Evolutionary conservation across 2,113 vertebrate genomes (phyloP).

Genomic region (Zingel zingel): DNA sequence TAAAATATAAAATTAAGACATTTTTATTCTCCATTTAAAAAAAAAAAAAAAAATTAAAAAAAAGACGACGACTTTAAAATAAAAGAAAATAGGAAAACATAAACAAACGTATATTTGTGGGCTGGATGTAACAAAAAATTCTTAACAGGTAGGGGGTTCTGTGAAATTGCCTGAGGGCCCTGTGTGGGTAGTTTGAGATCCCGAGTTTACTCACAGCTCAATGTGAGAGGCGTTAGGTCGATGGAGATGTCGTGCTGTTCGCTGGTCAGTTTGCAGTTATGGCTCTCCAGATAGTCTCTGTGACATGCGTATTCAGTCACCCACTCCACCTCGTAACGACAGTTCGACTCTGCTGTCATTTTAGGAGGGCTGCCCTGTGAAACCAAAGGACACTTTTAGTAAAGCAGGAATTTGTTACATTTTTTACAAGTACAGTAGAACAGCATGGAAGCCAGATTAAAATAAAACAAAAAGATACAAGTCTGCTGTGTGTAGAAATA

Average conservation of each 20-base stretch:
- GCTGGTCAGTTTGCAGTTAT: slow-evolving; percentile 86
- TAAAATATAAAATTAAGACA: neutral
- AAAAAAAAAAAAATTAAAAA: neutral
- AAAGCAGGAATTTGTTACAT: neutral
- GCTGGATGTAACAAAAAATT: neutral
- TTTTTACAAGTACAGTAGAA: neutral
- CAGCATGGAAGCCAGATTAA: neutral
- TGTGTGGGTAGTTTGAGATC: neutral
- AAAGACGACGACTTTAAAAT: too few species aligned
- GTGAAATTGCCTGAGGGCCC: neutral
- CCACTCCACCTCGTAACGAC: slow-evolving; percentile 95
- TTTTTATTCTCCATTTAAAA: too few species aligned
- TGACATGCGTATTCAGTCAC: slow-evolving; percentile 96
- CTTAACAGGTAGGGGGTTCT: neutral
- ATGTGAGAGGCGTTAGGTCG: slow-evolving; percentile 88
- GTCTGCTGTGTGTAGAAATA: neutral
- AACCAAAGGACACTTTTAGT: neutral
- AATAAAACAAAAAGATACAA: neutral
- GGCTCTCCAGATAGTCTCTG: slow-evolving; percentile 93
- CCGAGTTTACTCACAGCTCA: slow-evolving; percentile 77
- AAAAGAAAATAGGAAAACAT: too few species aligned
- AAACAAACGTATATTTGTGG: neutral
- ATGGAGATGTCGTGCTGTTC: slow-evolving; percentile 90
- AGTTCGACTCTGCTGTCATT: slow-evolving; percentile 90
- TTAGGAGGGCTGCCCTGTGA: slow-evolving; percentile 90